Evolutionary conservation across 92 coral and sea anemone genomes (phyloP).

Genomic region (Epizoanthus rinbou): DNA sequence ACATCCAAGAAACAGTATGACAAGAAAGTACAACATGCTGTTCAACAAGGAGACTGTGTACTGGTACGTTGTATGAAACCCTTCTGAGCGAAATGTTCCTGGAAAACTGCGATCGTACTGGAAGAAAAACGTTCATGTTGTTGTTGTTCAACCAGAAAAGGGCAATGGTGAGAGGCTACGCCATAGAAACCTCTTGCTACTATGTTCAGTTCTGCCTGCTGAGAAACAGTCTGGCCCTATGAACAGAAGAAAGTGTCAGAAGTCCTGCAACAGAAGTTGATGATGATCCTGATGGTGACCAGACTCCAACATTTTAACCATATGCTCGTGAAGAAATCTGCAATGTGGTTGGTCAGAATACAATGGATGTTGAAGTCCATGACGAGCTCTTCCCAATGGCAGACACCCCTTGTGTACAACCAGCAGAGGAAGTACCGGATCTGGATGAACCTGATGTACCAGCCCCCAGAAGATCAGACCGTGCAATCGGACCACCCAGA

Average conservation of each 20-base stretch:
- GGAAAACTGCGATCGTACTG: constrained; percentile 66
- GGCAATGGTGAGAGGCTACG: constrained; percentile 29
- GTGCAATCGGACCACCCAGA: constrained; percentile 14
- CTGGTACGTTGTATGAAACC: constrained; percentile 42
- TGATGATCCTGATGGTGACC: constrained; percentile 11
- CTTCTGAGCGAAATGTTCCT: constrained; percentile 52
- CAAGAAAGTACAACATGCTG: constrained; percentile 54
- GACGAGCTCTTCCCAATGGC: constrained; percentile 13
- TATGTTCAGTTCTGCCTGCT: constrained; percentile 16
- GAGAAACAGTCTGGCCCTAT: constrained; percentile 8
- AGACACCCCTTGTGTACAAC: constrained; percentile 6
- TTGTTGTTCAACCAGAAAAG: constrained; percentile 53
- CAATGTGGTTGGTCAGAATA: constrained; percentile 14
- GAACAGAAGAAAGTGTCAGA: background rate
- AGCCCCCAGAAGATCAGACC: constrained; percentile 12
- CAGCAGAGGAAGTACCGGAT: constrained; percentile 20
- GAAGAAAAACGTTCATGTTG: constrained; percentile 60
- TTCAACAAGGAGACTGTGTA: constrained; percentile 52
- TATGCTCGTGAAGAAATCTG: constrained; percentile 10
- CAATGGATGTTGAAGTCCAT: constrained; percentile 1
- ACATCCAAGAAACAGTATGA: constrained; percentile 46
- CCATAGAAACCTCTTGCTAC: constrained; percentile 26
- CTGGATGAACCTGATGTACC: constrained; percentile 16
- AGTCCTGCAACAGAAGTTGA: background rate
- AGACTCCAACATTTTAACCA: background rate